These are phyloP conservation scores for Dascyllus trimaculatus DNA, from an alignment of 2,113 vertebrate species.

Conservation along the genomic window DNA sequence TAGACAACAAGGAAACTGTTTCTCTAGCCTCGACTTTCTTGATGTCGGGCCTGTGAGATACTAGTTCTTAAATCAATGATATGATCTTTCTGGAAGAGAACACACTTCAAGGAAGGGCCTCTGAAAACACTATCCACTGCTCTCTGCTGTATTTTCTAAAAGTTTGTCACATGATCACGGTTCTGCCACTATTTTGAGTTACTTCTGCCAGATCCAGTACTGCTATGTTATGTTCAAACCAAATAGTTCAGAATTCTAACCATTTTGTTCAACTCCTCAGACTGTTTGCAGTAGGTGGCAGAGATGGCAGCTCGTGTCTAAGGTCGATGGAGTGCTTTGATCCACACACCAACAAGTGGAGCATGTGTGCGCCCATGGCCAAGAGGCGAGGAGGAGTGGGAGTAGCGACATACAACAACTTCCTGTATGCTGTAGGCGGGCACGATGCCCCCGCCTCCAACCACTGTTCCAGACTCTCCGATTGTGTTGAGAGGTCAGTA, in stretches of 20 bases:
- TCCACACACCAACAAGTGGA: constrained; percentile 99
- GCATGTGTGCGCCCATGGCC: constrained; percentile 92
- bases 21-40: constrained; percentile 58
- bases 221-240: not conserved
- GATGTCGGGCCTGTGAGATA: constrained; percentile 52
- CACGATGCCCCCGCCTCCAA: constrained; percentile 96
- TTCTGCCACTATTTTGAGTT: constrained; percentile 16
- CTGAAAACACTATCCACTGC: constrained; percentile 38
- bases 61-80: constrained; percentile 58
- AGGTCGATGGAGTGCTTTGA: constrained; percentile 98
- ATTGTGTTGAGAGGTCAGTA: constrained; percentile 93
- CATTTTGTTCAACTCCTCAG: constrained; percentile 74
- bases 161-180: constrained; percentile 16
- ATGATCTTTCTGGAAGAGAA: constrained; percentile 51
- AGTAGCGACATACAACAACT: constrained; percentile 93
- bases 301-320: constrained; percentile 96
- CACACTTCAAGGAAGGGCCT: constrained; percentile 32
- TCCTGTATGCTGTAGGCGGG: constrained; percentile 94
- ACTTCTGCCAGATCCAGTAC: not conserved
- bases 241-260: not conserved
- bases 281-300: constrained; percentile 94
- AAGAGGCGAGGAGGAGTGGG: constrained; percentile 95
- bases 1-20: constrained; percentile 69
- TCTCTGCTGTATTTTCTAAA: constrained; percentile 12
- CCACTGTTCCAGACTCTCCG: constrained; percentile 93